A percentile compares a stretch with the other conserved stretches of the same genome.
phyloP scores from a whole-genome alignment of 2,888 invertebrate genomes.

The Antheraea yamamai region DNA sequence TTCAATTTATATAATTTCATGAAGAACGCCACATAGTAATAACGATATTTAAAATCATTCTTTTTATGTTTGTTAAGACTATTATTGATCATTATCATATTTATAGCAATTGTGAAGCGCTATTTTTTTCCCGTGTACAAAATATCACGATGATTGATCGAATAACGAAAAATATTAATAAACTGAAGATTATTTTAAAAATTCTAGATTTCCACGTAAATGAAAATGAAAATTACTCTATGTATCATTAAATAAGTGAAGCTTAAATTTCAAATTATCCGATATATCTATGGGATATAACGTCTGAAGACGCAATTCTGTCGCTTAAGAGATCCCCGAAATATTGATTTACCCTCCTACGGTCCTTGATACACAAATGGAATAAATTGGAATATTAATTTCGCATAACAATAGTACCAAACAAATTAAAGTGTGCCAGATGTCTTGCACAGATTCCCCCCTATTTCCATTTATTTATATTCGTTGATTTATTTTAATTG shows the following conservation, averaged over 20 bases:
- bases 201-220: neutral
- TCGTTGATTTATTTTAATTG: constrained; percentile 64
- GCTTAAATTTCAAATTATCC: constrained; percentile 33
- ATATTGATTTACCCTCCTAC: constrained; percentile 77
- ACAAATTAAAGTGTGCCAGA: constrained; percentile 80
- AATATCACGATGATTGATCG: no score
- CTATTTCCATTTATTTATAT: constrained; percentile 66
- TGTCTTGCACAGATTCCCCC: constrained; percentile 69
- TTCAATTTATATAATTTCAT: no score
- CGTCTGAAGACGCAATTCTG: constrained; percentile 47
- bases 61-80: no score
- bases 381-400: constrained; percentile 83
- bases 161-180: no score
- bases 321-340: constrained; percentile 60
- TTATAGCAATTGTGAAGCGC: no score
- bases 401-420: constrained; percentile 77
- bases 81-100: no score
- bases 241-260: neutral
- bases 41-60: no score
- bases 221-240: neutral
- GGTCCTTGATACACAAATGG: constrained; percentile 75
- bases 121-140: no score
- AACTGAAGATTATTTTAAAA: no score
- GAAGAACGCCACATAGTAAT: no score
- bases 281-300: constrained; percentile 50